Conservation (phyloP, 2,797 vertebrate species). For the Gambusia yucatana region DNA sequence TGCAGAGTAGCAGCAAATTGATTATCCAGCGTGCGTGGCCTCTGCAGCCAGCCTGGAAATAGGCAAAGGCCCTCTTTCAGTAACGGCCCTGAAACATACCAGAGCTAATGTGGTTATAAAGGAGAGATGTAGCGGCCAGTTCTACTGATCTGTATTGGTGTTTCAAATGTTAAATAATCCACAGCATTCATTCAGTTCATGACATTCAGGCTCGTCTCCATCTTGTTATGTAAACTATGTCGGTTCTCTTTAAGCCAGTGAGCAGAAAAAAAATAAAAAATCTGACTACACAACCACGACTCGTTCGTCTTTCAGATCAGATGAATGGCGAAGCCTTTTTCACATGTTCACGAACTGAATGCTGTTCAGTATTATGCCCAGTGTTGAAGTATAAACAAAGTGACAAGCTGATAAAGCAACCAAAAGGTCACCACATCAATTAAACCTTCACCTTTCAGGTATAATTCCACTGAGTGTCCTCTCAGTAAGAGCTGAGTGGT, state of each 20-base stretch:
- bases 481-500: constrained; percentile 51
- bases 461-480: constrained; percentile 57
- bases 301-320: background rate
- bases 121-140: constrained; percentile 45
- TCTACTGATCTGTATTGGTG: constrained; percentile 45
- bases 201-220: constrained; percentile 37
- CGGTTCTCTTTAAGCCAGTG: constrained; percentile 34
- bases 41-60: constrained; percentile 51
- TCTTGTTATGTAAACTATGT: constrained; percentile 62
- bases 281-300: background rate
- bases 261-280: constrained; percentile 29
- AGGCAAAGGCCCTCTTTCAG: constrained; percentile 59
- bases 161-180: constrained; percentile 59
- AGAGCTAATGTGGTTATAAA: constrained; percentile 69
- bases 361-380: constrained; percentile 3
- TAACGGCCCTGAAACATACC: constrained; percentile 56
- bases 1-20: constrained; percentile 66
- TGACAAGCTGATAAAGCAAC: constrained; percentile 34
- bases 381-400: constrained; percentile 27
- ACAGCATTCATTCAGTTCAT: constrained; percentile 45
- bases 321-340: background rate
- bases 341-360: constrained; percentile 2
- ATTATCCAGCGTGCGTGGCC: constrained; percentile 67
- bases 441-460: constrained; percentile 60
- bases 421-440: constrained; percentile 57